Conservation (phyloP, 2,113 vertebrate species). For the Telmatochromis brichardi region DNA sequence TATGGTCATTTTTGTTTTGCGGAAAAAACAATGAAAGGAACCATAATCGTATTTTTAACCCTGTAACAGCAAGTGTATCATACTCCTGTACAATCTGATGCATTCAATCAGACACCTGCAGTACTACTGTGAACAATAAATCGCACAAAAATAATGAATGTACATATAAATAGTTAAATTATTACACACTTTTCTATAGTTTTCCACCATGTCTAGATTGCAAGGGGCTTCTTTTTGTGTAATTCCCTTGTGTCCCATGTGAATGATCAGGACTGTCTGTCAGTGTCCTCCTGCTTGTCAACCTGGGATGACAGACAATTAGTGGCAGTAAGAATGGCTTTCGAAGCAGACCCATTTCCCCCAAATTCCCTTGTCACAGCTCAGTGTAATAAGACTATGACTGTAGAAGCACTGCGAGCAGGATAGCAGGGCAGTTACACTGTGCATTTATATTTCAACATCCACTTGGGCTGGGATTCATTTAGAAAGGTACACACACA, state of each 20-base stretch:
- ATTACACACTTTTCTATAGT: not conserved
- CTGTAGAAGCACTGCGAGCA: slow-evolving; percentile 2
- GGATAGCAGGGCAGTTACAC: slow-evolving; percentile 17
- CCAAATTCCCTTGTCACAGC: slow-evolving; percentile 47
- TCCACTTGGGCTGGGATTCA: slow-evolving; percentile 22
- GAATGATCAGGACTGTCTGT: not conserved
- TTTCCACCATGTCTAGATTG: not conserved
- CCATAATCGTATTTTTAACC: not conserved
- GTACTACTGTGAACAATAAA: not conserved
- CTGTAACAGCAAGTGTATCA: not conserved
- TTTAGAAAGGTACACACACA: not conserved
- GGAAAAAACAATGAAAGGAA: not conserved
- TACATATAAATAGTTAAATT: not conserved
- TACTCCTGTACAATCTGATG: not conserved
- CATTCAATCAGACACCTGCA: not conserved
- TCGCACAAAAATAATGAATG: not conserved
- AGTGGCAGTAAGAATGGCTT: slow-evolving; percentile 26
- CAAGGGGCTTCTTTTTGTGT: not conserved
- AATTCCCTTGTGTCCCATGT: not conserved
- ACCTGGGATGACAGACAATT: slow-evolving; percentile 26
- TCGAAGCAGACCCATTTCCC: slow-evolving; percentile 10
- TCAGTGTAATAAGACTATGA: slow-evolving; percentile 2
- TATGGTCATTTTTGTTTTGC: not conserved
- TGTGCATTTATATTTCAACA: slow-evolving; percentile 48
- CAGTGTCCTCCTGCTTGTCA: slow-evolving; percentile 17